Percentiles rank a stretch among this genome's conserved stretches.
Conservation (phyloP, 2,113 vertebrate species). For the Lampris megalopsis region DNA sequence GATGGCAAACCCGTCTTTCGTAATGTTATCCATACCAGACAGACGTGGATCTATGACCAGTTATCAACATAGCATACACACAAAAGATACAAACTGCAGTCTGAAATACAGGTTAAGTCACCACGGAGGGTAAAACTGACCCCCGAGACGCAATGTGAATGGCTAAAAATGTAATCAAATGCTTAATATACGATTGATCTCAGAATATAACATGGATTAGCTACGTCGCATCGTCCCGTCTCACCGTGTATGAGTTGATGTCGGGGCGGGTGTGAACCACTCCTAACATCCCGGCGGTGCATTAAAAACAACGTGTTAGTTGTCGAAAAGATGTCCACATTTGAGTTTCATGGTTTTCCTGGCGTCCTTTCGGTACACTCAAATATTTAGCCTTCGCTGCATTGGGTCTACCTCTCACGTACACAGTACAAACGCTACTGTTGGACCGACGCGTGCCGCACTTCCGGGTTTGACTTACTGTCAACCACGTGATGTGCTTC, state of each 20-base stretch:
- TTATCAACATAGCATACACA: not conserved
- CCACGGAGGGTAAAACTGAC: no score
- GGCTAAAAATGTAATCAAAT: no score
- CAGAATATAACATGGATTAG: not conserved
- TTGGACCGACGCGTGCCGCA: not conserved
- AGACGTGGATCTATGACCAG: not conserved
- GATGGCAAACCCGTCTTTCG: not conserved
- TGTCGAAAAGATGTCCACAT: not conserved
- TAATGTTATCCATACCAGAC: not conserved
- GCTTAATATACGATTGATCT: no score
- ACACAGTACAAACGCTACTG: constrained; percentile 1
- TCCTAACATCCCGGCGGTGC: constrained; percentile 18
- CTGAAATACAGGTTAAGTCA: no score
- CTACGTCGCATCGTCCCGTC: not conserved
- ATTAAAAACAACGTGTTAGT: not conserved
- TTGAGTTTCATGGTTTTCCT: not conserved
- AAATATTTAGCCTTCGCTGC: not conserved
- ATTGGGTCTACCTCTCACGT: not conserved
- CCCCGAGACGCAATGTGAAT: no score
- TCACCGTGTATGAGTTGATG: constrained; percentile 71
- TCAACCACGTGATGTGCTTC: no score
- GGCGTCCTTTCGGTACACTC: not conserved
- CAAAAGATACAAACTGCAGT: no score
- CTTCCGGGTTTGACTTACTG: constrained; percentile 56
- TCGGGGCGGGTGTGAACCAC: not conserved